A percentile compares a stretch with the other conserved stretches of the same genome.
phyloP scores from a whole-genome alignment of 2,113 vertebrate species.

The Xenopus borealis region DNA sequence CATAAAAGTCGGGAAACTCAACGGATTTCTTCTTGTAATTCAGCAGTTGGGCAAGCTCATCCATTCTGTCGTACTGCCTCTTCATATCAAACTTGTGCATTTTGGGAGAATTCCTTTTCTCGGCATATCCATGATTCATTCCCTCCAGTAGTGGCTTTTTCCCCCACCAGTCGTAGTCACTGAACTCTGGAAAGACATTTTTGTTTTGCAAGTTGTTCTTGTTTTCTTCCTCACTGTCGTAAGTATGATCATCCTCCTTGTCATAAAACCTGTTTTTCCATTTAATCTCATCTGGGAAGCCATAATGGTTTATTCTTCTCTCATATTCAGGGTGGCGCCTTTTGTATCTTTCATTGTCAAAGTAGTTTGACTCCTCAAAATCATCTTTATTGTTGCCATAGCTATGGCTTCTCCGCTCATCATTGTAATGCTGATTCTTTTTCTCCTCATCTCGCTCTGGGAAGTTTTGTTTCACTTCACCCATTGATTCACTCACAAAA shows the following conservation, averaged over 20 bases:
- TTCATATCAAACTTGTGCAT: slow-evolving; percentile 50
- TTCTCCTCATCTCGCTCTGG: slow-evolving; percentile 49
- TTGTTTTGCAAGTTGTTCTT: slow-evolving; percentile 49
- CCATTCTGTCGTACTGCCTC: slow-evolving; percentile 69
- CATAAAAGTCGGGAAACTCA: slow-evolving; percentile 69
- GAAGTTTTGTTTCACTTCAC: slow-evolving; percentile 47
- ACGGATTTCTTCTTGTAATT: slow-evolving; percentile 79
- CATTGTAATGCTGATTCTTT: slow-evolving; percentile 47
- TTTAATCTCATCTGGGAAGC: slow-evolving; percentile 72
- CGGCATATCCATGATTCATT: slow-evolving; percentile 52
- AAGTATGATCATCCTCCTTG: slow-evolving; percentile 55
- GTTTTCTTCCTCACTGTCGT: slow-evolving; percentile 55
- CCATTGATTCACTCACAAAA: slow-evolving; percentile 48
- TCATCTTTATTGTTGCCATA: slow-evolving; percentile 39
- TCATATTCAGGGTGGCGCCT: slow-evolving; percentile 49
- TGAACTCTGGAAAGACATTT: slow-evolving; percentile 63
- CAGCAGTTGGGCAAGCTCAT: slow-evolving; percentile 75
- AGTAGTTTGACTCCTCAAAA: slow-evolving; percentile 45
- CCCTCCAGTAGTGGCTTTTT: slow-evolving; percentile 60
- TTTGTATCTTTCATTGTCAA: slow-evolving; percentile 48
- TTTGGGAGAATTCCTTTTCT: slow-evolving; percentile 50
- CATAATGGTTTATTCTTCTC: slow-evolving; percentile 65
- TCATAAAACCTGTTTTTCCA: slow-evolving; percentile 63
- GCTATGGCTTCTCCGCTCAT: slow-evolving; percentile 39
- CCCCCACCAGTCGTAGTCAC: slow-evolving; percentile 67